Evolutionary conservation across 1,140 invertebrate genomes (phyloP), one percentile per base, ranked within the genome.

Genomic region (Megalopta genalis): DNA sequence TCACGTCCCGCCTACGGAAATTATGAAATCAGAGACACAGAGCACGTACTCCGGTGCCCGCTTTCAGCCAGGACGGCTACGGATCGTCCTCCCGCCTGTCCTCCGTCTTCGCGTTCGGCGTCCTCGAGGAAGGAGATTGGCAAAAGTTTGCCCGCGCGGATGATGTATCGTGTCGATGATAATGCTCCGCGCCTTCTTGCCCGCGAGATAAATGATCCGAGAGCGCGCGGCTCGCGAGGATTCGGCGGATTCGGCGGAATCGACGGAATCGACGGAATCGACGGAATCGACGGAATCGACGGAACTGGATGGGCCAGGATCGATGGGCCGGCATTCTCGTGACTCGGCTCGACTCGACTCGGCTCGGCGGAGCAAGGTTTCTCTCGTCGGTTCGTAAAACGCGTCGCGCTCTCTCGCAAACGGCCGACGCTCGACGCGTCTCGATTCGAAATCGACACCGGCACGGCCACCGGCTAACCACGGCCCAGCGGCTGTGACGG

Each of bases 1-100:
- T 79, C 88, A 89, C 88, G 88, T 90, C 76, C 81, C 82, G 84
- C 81, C 83, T 86, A 84, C 89, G 88, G 89, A 90, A 90, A 90
- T 90, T 90, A 90, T 90, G 87, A 90, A 90, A 90, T 90, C 89
- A 89, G 86, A 88, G 83, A 90, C 86, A 88, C 89, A 87, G 82
- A 77, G 86, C 89, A 90, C 89, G 89, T 90, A 89, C 80, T 73
- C 54, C 6, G 21, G 66, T 14, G 71, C 57, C 71, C 66, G 79
- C 69, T 65, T 60, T 70, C 75, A 52, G 70, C 75, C 79, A 72
- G 83, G 76, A 83, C 82, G 69, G 82, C 77, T 72, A 64, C 12
- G 39, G 39, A 66, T 60, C 49, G 42, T 63, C 49, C 71, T 57
- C 80, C 42, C 42, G 0, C 42, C 0, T 12, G 42, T 12, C 42